Evolutionary conservation across 2,797 vertebrate species (phyloP), one percentile per base, ranked within the genome.

Genomic region (Dromococcyx pavoninus): DNA sequence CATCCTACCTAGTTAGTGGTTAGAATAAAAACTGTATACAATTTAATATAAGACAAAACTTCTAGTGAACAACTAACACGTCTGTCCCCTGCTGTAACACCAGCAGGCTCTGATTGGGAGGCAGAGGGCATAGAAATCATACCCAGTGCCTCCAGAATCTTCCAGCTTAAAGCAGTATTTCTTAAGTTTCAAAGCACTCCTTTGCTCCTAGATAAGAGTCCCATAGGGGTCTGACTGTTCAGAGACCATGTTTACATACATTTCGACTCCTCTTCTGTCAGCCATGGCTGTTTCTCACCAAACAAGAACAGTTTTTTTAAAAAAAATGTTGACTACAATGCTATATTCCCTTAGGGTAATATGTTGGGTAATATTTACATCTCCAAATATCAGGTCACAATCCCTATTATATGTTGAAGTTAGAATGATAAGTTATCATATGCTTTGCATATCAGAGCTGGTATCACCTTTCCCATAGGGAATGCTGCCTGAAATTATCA

Each of bases 381-480:
- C 97, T 98, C 98, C 97, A 98, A 98, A 98, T 97, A 98, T 98
- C 98, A 98, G 98, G 98, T 98, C 98, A 98, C 97, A 98, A 98
- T 98, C 98, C 98, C 98, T 97, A 98, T 98, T 97, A 98, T 97
- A 98, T 94, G 97, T 98, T 96, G 97, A 98, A 97, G 97, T 98
- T 97, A 98, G 97, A 98, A 98, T 97, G 98, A 98, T 98, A 98
- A 98, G 97, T 98, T 98, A 98, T 97, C 97, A 97, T 98, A 98
- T 98, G 98, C 97, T 98, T 98, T 98, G 98, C 98, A 98, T 98
- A 98, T 98, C 98, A 98, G 98, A 98, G 98, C 97, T 98, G 98
- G 97, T 98, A 98, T 98, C 97, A 98, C 98, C 98, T 98, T 98
- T 98, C 97, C 98, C 98, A 98, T 98, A 98, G 98, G 98, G 98